Conservation (phyloP, 64 coral and sea anemone genomes). For the Stichodactyla helianthus region DNA sequence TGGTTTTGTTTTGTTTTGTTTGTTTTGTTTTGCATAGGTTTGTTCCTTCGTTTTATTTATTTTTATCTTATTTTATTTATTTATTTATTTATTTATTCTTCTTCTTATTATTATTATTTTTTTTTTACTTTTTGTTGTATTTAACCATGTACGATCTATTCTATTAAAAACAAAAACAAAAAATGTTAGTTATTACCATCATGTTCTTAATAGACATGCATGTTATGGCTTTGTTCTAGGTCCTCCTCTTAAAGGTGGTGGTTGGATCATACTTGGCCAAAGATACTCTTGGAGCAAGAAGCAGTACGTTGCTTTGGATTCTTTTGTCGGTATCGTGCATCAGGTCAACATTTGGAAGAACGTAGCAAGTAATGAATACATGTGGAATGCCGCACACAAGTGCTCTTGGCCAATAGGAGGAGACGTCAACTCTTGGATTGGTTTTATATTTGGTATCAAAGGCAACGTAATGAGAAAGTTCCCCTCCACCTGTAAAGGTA, state of each 20-base stretch:
- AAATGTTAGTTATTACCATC: no score
- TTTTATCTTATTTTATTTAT: no score
- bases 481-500: slow-evolving; percentile 59
- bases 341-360: slow-evolving; percentile 56
- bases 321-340: slow-evolving; percentile 54
- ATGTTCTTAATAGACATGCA: no score
- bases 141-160: no score
- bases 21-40: no score
- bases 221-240: background rate
- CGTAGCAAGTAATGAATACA: slow-evolving; percentile 40
- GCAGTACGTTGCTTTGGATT: background rate
- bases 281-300: slow-evolving; percentile 13
- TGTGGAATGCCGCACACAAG: slow-evolving; percentile 67
- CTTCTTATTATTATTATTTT: no score
- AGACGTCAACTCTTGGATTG: slow-evolving; percentile 46
- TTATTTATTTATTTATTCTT: no score
- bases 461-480: slow-evolving; percentile 52
- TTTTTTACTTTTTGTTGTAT: no score
- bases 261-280: slow-evolving; percentile 39
- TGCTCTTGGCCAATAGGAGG: slow-evolving; percentile 59
- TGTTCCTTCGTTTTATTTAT: no score
- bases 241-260: slow-evolving; percentile 33
- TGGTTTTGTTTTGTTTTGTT: no score
- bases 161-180: no score
- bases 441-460: slow-evolving; percentile 49